phyloP scores from a whole-genome alignment of 2,888 invertebrate genomes.

The Camptogramma bilineatum region DNA sequence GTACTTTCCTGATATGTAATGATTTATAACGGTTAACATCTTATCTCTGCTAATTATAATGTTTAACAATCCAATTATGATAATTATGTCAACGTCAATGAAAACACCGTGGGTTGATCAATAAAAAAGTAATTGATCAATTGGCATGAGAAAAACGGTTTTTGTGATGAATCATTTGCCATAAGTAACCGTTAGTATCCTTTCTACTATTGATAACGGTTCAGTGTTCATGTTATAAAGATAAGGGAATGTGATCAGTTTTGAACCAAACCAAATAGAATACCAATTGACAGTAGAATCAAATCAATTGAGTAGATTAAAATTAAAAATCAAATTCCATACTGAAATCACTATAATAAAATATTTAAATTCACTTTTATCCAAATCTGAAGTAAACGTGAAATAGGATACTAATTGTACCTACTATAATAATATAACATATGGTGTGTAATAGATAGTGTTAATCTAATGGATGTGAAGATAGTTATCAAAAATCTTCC shows the following conservation, averaged over 20 bases:
- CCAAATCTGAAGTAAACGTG: too few species aligned
- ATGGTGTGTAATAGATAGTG: too few species aligned
- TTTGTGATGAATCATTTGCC: conserved; percentile 25
- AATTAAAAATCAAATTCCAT: too few species aligned
- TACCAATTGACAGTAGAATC: too few species aligned
- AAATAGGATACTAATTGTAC: too few species aligned
- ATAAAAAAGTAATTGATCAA: conserved; percentile 49
- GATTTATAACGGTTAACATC: conserved; percentile 47
- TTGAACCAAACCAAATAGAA: background rate
- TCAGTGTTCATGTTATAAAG: background rate
- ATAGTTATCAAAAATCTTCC: too few species aligned
- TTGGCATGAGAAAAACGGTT: conserved; percentile 45
- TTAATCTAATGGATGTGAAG: too few species aligned
- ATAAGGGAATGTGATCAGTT: background rate
- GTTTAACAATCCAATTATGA: conserved; percentile 73
- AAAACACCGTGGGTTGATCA: conserved; percentile 58
- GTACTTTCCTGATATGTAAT: conserved; percentile 24
- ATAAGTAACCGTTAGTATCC: conserved; percentile 3
- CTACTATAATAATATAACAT: too few species aligned
- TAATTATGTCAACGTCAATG: conserved; percentile 68
- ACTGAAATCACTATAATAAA: too few species aligned
- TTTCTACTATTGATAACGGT: conserved; percentile 1
- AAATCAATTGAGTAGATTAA: too few species aligned
- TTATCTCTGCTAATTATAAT: conserved; percentile 62
- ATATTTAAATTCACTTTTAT: too few species aligned